Evolutionary conservation across 2,797 vertebrate genomes (phyloP).

Genomic region (Hapalemur alaotrensis): DNA sequence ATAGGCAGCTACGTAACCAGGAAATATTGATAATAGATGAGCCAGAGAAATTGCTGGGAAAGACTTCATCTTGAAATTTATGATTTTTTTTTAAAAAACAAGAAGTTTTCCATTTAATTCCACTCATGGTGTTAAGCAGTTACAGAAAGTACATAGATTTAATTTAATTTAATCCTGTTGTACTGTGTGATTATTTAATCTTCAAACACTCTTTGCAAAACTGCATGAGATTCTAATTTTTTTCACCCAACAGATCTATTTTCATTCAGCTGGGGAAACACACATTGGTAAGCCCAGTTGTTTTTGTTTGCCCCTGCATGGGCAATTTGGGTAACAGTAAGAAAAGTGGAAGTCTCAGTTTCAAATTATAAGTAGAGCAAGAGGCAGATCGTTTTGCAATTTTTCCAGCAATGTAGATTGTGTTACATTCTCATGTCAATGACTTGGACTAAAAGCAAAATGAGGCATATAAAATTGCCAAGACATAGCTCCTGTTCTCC

Average conservation of each 20-base stretch:
- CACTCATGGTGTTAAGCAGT: neutral
- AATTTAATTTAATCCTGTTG: neutral
- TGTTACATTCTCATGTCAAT: neutral
- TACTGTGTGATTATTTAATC: neutral
- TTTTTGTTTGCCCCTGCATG: neutral
- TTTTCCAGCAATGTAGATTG: neutral
- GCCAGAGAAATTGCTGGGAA: neutral
- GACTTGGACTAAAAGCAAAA: neutral
- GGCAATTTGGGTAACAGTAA: neutral
- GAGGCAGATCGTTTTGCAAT: neutral
- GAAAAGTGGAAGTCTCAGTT: neutral
- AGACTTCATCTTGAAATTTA: neutral
- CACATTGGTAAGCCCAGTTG: neutral
- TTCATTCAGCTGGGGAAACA: neutral
- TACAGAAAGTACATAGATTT: neutral
- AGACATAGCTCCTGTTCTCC: neutral
- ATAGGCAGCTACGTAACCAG: neutral
- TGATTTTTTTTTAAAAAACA: neutral
- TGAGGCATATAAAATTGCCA: neutral
- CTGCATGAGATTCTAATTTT: neutral
- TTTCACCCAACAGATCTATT: neutral
- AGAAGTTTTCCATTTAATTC: neutral
- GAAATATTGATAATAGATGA: neutral
- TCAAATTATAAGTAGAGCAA: neutral
- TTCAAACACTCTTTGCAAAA: neutral